Evolutionary conservation across 2,797 vertebrate genomes (phyloP), one percentile per base, ranked within the genome.

Genomic region (Argyrosomus regius): DNA sequence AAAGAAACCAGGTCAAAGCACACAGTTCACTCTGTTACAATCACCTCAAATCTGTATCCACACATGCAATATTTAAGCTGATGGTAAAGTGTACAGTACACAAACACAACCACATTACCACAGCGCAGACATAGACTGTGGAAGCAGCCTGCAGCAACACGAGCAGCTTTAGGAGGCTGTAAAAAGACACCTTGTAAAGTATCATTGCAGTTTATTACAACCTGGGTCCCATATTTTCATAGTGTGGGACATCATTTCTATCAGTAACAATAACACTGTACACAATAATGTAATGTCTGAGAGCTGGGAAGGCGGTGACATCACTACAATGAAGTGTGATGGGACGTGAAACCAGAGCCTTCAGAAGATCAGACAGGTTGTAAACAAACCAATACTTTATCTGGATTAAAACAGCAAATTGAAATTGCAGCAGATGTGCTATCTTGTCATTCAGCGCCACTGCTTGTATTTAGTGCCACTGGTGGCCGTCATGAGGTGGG

Each of bases 1-100:
- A 56, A 50, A 43, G 24, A 72, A 71, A 77, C 4, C 46, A 50
- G 65, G 65, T 63, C 24, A 41, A 52, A 46, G 60, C 26, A 58
- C 63, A 50, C 4, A 11, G 5, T 41, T n/a, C 3, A 31, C 17
- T 28, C 16, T 63, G 22, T 18, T 60, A 35, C 8, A 76, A 1
- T 45, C 5, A 22, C 0, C 11, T 4, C 13, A 0, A 48, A 49
- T 39, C 66, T 54, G 41, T 45, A 20, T 45, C 24, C 60, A 52
- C 13, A 10, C 20, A 53, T 18, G 14, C 14, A 31, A 50, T 26
- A 49, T 17, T 28, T 5, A 43, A 24, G 39, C 5, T 62, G 22
- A 63, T 54, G 24, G 39, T 65, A 17, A 57, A 48, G 9, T 24
- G 11, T 46, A 48, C 53, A 35, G 31, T 24, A 3, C 54, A 31